phyloP scores from a whole-genome alignment of 2,113 vertebrate genomes.

The Electrona antarctica region DNA sequence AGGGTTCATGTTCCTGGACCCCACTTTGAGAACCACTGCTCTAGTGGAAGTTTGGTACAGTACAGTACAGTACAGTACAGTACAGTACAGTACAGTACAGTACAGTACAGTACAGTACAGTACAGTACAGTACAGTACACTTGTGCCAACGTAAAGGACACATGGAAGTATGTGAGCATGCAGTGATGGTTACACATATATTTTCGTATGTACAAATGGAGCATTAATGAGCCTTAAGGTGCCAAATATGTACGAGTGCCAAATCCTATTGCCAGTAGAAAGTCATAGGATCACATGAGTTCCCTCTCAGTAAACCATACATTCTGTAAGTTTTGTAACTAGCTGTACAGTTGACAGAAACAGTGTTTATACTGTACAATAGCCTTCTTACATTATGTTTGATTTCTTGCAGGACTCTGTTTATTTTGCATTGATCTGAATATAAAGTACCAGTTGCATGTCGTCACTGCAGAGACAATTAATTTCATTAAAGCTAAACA shows the following conservation, averaged over 20 bases:
- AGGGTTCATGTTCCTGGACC: too few species aligned
- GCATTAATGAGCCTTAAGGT: slow-evolving; percentile 36
- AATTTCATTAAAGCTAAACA: slow-evolving; percentile 63
- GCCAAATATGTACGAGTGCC: slow-evolving; percentile 81
- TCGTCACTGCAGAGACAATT: slow-evolving; percentile 64
- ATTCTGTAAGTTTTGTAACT: slow-evolving; percentile 81
- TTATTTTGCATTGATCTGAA: slow-evolving; percentile 70
- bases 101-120: too few species aligned
- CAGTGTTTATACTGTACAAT: slow-evolving; percentile 72
- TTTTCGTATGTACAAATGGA: too few species aligned
- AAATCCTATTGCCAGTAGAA: slow-evolving; percentile 74
- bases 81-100: too few species aligned
- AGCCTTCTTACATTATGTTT: slow-evolving; percentile 61
- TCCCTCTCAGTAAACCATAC: slow-evolving; percentile 78
- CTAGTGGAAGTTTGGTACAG: too few species aligned
- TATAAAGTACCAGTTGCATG: slow-evolving; percentile 76
- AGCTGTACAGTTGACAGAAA: slow-evolving; percentile 80
- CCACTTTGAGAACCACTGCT: too few species aligned
- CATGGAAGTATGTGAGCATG: too few species aligned
- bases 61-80: too few species aligned
- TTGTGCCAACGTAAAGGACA: too few species aligned
- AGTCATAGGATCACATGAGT: slow-evolving; percentile 44
- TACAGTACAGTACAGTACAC: too few species aligned
- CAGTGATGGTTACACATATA: too few species aligned
- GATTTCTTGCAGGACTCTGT: slow-evolving; percentile 45